Evolutionary conservation across 2,888 invertebrate species (phyloP).

Genomic region (Buathra laborator): DNA sequence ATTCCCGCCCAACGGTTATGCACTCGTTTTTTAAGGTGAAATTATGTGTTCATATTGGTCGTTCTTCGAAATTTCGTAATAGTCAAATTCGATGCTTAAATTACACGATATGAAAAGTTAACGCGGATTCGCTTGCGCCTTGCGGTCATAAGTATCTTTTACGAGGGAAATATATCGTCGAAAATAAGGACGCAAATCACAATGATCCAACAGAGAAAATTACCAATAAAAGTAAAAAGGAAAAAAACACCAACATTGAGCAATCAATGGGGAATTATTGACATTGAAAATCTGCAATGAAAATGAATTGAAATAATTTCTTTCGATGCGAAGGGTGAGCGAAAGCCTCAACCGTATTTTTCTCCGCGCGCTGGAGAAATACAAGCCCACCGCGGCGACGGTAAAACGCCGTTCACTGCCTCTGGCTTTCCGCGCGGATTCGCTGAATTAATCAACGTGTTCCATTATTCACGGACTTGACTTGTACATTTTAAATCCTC

Average conservation of each 20-base stretch:
- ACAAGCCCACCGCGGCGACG: neutral
- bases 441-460: constrained; percentile 57
- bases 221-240: neutral
- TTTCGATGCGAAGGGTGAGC: neutral
- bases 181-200: neutral
- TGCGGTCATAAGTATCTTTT: too few species aligned
- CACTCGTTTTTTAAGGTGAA: too few species aligned
- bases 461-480: constrained; percentile 55
- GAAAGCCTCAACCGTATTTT: neutral
- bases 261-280: neutral
- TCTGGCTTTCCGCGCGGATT: constrained; percentile 29
- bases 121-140: too few species aligned
- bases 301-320: neutral
- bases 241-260: neutral
- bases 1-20: too few species aligned
- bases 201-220: neutral
- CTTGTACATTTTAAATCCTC: constrained; percentile 45
- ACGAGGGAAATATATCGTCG: too few species aligned
- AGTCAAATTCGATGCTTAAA: too few species aligned
- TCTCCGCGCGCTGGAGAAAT: neutral
- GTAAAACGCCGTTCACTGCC: constrained; percentile 37
- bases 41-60: too few species aligned
- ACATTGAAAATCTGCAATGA: neutral
- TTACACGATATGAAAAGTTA: too few species aligned
- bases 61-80: too few species aligned